Conservation (phyloP, 1,140 invertebrate genomes). For the Neodiprion lecontei region DNA sequence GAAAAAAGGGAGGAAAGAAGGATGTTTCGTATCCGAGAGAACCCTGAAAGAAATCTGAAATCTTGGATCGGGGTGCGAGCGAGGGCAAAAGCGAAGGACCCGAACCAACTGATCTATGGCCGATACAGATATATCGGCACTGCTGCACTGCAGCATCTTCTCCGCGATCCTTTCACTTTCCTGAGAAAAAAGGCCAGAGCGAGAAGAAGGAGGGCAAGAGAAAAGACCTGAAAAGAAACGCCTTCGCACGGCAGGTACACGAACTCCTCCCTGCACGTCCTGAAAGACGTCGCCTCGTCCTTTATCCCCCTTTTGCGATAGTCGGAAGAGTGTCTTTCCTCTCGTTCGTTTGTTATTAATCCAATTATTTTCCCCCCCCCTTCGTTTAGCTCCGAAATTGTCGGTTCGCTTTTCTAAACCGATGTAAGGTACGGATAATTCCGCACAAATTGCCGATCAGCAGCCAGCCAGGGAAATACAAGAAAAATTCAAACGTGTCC, state of each 20-base stretch:
- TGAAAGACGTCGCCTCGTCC: too few species aligned
- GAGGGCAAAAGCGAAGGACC: background rate
- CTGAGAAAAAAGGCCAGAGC: background rate
- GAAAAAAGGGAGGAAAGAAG: conserved; percentile 31
- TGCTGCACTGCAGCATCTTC: background rate
- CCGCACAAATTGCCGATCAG: too few species aligned
- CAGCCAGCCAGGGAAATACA: too few species aligned
- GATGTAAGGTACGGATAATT: too few species aligned
- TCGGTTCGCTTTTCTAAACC: too few species aligned
- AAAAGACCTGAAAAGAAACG: background rate
- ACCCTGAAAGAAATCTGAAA: conserved; percentile 1
- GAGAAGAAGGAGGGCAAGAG: background rate
- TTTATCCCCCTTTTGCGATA: too few species aligned
- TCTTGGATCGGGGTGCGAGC: background rate
- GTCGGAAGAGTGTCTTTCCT: too few species aligned
- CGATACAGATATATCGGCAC: background rate
- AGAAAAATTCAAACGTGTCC: too few species aligned
- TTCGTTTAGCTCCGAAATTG: too few species aligned
- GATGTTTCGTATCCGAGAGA: conserved; percentile 1
- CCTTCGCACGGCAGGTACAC: background rate
- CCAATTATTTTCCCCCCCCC: too few species aligned
- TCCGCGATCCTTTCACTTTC: background rate
- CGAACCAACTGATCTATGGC: conserved; percentile 1
- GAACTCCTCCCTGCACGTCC: too few species aligned
- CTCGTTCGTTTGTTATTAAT: too few species aligned